Base-by-base conservation (phyloP, 2,797 vertebrate species). In the Hoplostethus atlanticus region DNA sequence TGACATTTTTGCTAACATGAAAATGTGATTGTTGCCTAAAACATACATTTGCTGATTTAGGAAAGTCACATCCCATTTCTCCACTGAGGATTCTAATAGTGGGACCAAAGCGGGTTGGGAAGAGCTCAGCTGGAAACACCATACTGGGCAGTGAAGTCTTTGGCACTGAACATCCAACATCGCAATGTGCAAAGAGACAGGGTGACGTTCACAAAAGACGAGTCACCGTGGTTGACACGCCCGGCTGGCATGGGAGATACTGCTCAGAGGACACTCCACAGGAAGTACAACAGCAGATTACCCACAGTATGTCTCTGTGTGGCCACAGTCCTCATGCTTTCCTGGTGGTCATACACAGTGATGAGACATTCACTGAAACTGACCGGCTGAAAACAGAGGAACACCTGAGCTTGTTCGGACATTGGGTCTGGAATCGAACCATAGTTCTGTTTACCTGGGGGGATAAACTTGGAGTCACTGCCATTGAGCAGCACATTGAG, bases 211-310 rank as follows among this genome's bases (percentile, higher is more conserved):
- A 71, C 34, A 67, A 68, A 36, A 74, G 58, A 56, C 77, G 7
- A 38, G 76, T 87, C 30, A 73, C 62, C 36, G 81, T 93, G 64
- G 86, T 92, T 6, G 90, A 90, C 71, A 80, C 81, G n/a, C 91
- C 91, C 0, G 89, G 91, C 64, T 93, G 91, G 91, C 66, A 91
- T 31, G 79, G 89, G 31, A 83, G 90, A 56, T 90, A 87, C 79
- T 83, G 71, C 17, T 66, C 69, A 5, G 68, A 83, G 3, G 84
- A 91, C 54, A 93, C 88, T 4, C 87, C 91, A 31, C 52, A 5
- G 64, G 79, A 87, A 31, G 65, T 82, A 0, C 82, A 53, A 17
- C 64, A 84, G 34, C 80, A 90, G 51, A 86, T 93, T 62, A 60
- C 51, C 52, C 68, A 76, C n/a, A 59, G 80, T 34, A 34, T 66